phyloP scores from a whole-genome alignment of 64 coral and sea anemone genomes.

The Montipora cactus region DNA sequence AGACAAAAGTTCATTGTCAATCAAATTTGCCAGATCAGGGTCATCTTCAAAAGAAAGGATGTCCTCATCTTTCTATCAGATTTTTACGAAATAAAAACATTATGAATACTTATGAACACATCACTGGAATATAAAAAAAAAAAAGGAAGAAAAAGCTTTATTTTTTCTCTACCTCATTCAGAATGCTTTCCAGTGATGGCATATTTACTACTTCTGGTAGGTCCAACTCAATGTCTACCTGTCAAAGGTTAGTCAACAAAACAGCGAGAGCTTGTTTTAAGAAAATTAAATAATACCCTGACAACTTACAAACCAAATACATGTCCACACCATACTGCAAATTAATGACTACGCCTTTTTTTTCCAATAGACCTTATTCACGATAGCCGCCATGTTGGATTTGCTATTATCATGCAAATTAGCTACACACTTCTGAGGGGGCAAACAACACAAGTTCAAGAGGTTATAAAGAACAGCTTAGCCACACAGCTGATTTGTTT shows the following conservation, averaged over 20 bases:
- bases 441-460: no score
- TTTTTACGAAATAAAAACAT: neutral
- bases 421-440: no score
- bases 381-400: no score
- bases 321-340: no score
- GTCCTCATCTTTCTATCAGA: constrained; percentile 87
- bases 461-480: no score
- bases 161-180: constrained; percentile 78
- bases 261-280: neutral
- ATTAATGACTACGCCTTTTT: no score
- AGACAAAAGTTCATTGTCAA: constrained; percentile 72
- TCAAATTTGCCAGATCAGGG: constrained; percentile 83
- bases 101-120: neutral
- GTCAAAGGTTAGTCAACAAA: neutral
- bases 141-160: neutral
- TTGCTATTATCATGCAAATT: no score
- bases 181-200: constrained; percentile 95
- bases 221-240: constrained; percentile 90
- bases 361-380: no score
- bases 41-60: constrained; percentile 75
- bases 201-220: constrained; percentile 91
- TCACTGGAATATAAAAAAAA: neutral
- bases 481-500: no score
- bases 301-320: no score
- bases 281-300: no score